These are phyloP conservation scores for Coenonympha arcania DNA, from an alignment of 2,888 invertebrate species.

Conservation along the genomic window DNA sequence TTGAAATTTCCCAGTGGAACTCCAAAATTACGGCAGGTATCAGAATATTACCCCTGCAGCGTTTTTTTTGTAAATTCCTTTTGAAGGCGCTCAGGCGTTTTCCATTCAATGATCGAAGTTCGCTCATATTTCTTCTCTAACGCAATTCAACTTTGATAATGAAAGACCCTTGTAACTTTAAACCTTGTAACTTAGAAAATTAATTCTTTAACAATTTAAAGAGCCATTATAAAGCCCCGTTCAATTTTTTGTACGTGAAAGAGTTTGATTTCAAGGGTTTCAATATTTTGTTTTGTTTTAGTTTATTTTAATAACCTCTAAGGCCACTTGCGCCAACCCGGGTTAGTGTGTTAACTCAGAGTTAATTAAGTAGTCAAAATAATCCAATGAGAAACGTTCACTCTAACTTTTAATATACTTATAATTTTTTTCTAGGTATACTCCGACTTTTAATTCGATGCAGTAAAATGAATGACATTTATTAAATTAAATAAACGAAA, in stretches of 20 bases:
- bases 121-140: constrained; percentile 58
- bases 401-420: too few relatives aligned
- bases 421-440: too few relatives aligned
- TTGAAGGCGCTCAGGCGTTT: constrained; percentile 41
- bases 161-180: constrained; percentile 58
- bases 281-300: neutral
- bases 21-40: constrained; percentile 7
- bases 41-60: constrained; percentile 23
- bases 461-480: too few relatives aligned
- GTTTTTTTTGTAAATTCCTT: constrained; percentile 38
- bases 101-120: constrained; percentile 57
- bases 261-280: constrained; percentile 7
- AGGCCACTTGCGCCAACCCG: too few relatives aligned
- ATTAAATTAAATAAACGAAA: too few relatives aligned
- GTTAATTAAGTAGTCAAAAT: too few relatives aligned
- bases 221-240: constrained; percentile 26
- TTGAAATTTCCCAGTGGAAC: neutral
- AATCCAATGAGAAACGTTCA: too few relatives aligned
- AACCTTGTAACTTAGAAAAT: constrained; percentile 52
- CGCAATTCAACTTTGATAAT: constrained; percentile 59
- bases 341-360: too few relatives aligned
- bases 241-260: constrained; percentile 16
- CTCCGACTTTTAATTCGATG: too few relatives aligned
- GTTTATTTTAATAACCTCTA: too few relatives aligned
- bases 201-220: constrained; percentile 48